Base-by-base conservation (phyloP, 1,140 invertebrate genomes). In the Heliconius himera region DNA sequence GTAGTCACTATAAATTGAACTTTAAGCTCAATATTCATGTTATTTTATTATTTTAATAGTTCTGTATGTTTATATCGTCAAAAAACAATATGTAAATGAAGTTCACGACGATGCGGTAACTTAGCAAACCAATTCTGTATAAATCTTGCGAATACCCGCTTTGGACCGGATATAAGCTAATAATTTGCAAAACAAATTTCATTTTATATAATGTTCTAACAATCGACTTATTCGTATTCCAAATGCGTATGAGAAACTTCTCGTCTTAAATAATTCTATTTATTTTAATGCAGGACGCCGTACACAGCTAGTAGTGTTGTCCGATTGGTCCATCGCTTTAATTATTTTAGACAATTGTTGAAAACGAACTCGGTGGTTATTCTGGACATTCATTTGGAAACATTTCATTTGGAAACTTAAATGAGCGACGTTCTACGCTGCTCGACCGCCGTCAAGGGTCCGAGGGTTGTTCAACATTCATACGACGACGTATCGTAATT, bases 251-350 rank as follows among this genome's bases (percentile, higher is more conserved):
- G 16, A 73, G 72, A 73, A 49, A 49, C 49, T 49, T 73, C n/a
- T 73, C 72, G 38, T 46, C 72, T 73, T 41, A 41, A 73, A 41
- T 60, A 60, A 60, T 22, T 66, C 26, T n/a, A 73, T 73, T 41
- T 73, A 73, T 46, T 73, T 73, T 22, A 41, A 73, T 36, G 41
- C 22, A 46, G 22, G 41, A 60, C 20, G 8, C 41, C 11, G 41
- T 8, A 70, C 56, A 13, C 3, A 66, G 22, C 56, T 66, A 2
- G 56, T 29, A 9, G 56, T 26, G 22, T 66, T 0, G 56, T 29
- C 56, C 9, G 26, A 66, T 66, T 66, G 60, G 11, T 66, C 60
- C 13, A 2, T 22, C 8, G 26, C 60, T 29, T 66, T 66, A 66
- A 66, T 29, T 46, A 16, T 46, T 66, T 66, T 29, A 29, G 26